These are phyloP conservation scores for Aptenodytes patagonicus DNA, from an alignment of 2,113 vertebrate genomes.

Conservation along the genomic window DNA sequence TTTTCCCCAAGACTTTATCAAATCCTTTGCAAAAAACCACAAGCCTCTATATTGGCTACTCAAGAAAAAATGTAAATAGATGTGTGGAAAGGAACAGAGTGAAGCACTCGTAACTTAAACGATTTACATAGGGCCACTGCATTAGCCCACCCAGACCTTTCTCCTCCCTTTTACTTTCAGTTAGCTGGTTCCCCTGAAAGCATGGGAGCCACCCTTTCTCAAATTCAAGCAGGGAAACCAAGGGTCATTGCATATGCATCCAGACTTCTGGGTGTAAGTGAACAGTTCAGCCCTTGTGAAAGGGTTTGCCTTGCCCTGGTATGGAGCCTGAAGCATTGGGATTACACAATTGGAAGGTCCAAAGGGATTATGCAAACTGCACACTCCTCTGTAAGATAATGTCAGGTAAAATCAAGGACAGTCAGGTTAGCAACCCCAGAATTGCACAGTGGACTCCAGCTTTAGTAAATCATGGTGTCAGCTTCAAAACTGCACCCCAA, in stretches of 20 bases:
- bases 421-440: background rate
- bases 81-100: background rate
- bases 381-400: background rate
- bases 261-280: background rate
- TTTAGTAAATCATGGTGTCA: background rate
- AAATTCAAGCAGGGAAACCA: background rate
- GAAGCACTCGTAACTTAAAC: background rate
- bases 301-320: background rate
- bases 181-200: background rate
- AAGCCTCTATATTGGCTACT: background rate
- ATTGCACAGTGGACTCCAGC: background rate
- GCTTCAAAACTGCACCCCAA: background rate
- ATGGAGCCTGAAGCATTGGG: background rate
- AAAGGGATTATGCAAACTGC: background rate
- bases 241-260: background rate
- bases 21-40: background rate
- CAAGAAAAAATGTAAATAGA: background rate
- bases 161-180: background rate
- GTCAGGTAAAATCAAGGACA: background rate
- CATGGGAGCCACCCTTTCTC: background rate
- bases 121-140: background rate
- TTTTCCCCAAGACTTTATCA: background rate
- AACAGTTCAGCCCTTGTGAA: background rate
- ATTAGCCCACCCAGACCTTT: background rate
- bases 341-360: background rate